Conservation (phyloP, 2,113 vertebrate genomes). For the Cariama cristata region DNA sequence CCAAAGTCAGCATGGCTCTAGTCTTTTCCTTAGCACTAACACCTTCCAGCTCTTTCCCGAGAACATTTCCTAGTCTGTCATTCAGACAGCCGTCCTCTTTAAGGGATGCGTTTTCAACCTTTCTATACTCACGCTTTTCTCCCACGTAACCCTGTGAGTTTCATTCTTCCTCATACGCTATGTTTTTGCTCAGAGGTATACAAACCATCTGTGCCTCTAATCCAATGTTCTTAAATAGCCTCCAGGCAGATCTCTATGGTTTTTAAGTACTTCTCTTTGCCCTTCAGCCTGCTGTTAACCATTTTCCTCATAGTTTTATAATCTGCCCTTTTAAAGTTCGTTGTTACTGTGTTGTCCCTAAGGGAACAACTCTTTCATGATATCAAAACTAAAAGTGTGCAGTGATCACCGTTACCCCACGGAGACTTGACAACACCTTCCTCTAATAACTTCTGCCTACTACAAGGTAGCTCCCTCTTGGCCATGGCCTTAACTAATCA, state of each 20-base stretch:
- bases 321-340: constrained; percentile 57
- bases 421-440: constrained; percentile 29
- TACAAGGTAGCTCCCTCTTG: constrained; percentile 31
- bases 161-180: not conserved
- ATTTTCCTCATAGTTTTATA: constrained; percentile 56
- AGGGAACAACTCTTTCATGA: constrained; percentile 51
- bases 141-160: constrained; percentile 28
- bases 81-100: not conserved
- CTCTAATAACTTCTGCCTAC: constrained; percentile 33
- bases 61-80: not conserved
- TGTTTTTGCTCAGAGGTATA: constrained; percentile 64
- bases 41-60: not conserved
- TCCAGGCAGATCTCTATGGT: constrained; percentile 56
- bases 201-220: constrained; percentile 72
- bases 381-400: constrained; percentile 43
- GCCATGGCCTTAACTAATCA: constrained; percentile 28
- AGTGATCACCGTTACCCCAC: constrained; percentile 23
- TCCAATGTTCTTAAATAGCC: constrained; percentile 65
- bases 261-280: constrained; percentile 63
- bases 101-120: not conserved
- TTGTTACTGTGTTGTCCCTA: constrained; percentile 51
- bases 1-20: not conserved
- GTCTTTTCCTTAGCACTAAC: not conserved
- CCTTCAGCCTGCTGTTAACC: constrained; percentile 71
- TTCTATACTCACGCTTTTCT: constrained; percentile 14